A percentile compares a stretch with the other conserved stretches of the same genome.
phyloP scores from a whole-genome alignment of 2,797 vertebrate species.

The Dendrocincla tyrannina region DNA sequence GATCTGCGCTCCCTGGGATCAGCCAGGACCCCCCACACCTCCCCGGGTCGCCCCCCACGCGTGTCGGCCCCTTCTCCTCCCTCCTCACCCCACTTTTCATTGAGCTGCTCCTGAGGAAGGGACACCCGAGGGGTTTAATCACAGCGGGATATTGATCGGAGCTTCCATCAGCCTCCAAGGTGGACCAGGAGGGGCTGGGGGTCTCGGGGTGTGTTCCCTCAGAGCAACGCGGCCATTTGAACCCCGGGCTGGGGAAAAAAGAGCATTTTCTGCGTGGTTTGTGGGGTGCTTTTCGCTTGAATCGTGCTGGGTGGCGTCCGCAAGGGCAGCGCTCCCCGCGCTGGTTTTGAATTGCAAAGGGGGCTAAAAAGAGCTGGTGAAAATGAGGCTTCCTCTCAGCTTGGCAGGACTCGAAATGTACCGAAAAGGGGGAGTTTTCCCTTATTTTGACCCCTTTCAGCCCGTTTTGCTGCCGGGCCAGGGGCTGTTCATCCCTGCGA shows the following conservation, averaged over 20 bases:
- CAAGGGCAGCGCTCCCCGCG: neutral
- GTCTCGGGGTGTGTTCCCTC: neutral
- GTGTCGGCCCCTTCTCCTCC: neutral
- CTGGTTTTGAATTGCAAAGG: neutral
- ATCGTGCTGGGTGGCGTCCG: neutral
- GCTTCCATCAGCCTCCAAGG: too few relatives aligned
- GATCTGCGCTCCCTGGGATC: neutral
- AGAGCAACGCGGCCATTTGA: neutral
- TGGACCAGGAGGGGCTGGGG: neutral
- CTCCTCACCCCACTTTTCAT: neutral
- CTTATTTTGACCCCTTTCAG: neutral
- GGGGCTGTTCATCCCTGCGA: neutral
- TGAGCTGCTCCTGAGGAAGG: neutral
- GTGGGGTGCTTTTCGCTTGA: neutral
- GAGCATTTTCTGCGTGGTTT: fast-evolving
- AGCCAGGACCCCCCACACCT: neutral
- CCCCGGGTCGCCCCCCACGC: neutral
- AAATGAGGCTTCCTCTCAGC: neutral
- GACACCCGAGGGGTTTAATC: neutral
- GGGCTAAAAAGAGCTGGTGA: neutral
- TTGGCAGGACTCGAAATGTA: neutral
- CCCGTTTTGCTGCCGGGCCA: neutral
- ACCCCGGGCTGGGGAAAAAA: fast-evolving
- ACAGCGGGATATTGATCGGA: neutral
- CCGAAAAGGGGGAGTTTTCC: neutral